These are phyloP conservation scores for Tokudaia muenninki DNA, from an alignment of 2,797 vertebrate species.

Conservation along the genomic window DNA sequence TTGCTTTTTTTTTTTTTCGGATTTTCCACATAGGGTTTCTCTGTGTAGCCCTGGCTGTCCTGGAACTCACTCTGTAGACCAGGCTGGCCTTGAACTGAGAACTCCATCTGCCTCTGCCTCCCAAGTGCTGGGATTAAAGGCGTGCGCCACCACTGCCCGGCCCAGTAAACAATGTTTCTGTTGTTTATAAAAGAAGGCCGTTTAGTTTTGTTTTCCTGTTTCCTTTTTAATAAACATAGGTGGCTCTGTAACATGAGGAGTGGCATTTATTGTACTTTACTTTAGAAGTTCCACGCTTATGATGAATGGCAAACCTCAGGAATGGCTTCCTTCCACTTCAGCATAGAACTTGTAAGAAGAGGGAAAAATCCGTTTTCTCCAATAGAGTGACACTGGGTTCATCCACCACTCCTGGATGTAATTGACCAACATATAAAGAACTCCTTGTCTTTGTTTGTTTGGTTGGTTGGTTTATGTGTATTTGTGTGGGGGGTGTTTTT, in stretches of 20 bases:
- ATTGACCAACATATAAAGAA: neutral
- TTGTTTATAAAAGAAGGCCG: conserved; percentile 40
- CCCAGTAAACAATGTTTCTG: neutral
- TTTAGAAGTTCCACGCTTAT: neutral
- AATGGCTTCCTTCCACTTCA: conserved; percentile 22
- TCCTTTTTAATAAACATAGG: conserved; percentile 65
- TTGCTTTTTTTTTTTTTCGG: too few relatives aligned
- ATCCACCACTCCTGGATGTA: neutral
- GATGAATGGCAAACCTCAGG: conserved; percentile 48
- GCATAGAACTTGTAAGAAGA: neutral
- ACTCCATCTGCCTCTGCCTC: too few relatives aligned
- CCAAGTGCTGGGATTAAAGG: too few relatives aligned
- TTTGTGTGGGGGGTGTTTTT: neutral
- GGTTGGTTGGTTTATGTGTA: neutral
- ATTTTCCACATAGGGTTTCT: too few relatives aligned
- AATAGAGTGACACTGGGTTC: too few relatives aligned
- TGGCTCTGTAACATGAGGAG: neutral
- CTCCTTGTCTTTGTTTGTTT: neutral
- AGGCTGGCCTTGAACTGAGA: too few relatives aligned
- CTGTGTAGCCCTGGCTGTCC: too few relatives aligned
- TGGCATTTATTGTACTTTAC: conserved; percentile 64
- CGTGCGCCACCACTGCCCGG: too few relatives aligned
- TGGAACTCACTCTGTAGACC: too few relatives aligned
- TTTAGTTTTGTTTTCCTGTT: neutral
- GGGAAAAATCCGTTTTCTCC: neutral